Evolutionary conservation across 2,113 vertebrate species (phyloP), one percentile per base, ranked within the genome.

Genomic region (Corapipo altera): DNA sequence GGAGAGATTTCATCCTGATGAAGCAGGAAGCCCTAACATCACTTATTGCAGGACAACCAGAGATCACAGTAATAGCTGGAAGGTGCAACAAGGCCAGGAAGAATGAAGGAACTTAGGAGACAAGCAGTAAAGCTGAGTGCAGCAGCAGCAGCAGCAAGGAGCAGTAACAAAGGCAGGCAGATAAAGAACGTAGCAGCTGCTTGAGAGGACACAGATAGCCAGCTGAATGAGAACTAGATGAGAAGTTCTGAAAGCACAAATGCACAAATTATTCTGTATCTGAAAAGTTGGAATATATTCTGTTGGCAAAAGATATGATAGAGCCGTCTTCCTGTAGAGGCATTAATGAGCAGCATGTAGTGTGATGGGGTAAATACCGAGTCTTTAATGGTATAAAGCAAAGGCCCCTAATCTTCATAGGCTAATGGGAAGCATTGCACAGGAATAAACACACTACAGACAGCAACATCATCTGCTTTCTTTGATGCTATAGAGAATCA

Each of bases 311-410:
- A 79, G 35, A 58, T 44, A 27, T 6, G 6, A 58, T 7, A 88
- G 54, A 89, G 9, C 7, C 19, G 18, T 59, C 30, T 72, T 66
- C 32, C 16, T 75, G 9, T 1, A 44, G 27, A 22, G 17, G 20
- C 49, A 70, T 9, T 48, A 32, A 52, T 32, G 15, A 79, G 35
- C 35, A 85, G n/a, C 19, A 27, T 0, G 0, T 19, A 33, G 28
- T 12, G 11, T 15, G 27, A 17, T 83, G 33, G 18, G 16, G 16
- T 48, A 44, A 91, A 41, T 6, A 17, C 8, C 13, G 41, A 52
- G 8, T 8, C 37, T 93, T 81, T 35, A 73, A 46, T 15, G 17
- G 5, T 10, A 5, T 4, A 35, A 86, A 66, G 33, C 14, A 77
- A 70, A 77, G 37, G 5, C 1, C 6, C 6, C 11, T 1, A 2